Conservation (phyloP, 2,888 invertebrate genomes). For the Acronicta alni region DNA sequence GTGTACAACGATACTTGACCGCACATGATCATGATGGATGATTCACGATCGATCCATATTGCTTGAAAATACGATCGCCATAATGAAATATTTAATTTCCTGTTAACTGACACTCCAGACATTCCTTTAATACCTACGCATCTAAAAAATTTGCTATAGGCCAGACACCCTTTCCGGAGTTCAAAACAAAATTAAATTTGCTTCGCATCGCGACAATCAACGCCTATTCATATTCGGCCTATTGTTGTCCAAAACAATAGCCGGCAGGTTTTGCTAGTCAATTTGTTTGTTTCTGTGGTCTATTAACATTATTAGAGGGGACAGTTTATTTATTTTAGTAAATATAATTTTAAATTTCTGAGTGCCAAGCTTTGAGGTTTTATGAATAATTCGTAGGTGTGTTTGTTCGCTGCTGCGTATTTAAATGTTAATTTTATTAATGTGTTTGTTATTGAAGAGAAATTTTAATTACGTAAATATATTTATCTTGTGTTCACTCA, state of each 20-base stretch:
- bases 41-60: too few relatives aligned
- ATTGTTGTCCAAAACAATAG: conserved; percentile 64
- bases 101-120: background rate
- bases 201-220: conserved; percentile 63
- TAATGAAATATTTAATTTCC: too few relatives aligned
- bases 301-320: conserved; percentile 58
- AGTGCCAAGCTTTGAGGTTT: conserved; percentile 2
- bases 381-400: background rate
- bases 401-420: background rate
- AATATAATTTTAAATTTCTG: conserved; percentile 33
- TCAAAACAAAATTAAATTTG: conserved; percentile 61
- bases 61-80: too few relatives aligned
- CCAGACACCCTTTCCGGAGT: conserved; percentile 32
- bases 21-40: too few relatives aligned
- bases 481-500: too few relatives aligned
- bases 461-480: too few relatives aligned
- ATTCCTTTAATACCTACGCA: conserved; percentile 4
- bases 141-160: conserved; percentile 21
- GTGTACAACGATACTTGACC: too few relatives aligned
- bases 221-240: conserved; percentile 61
- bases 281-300: conserved; percentile 60
- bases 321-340: conserved; percentile 41
- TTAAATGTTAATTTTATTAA: background rate
- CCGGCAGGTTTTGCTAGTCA: conserved; percentile 60
- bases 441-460: background rate